These are phyloP conservation scores for Eupithecia tripunctaria DNA, from an alignment of 2,888 invertebrate species.

Conservation along the genomic window DNA sequence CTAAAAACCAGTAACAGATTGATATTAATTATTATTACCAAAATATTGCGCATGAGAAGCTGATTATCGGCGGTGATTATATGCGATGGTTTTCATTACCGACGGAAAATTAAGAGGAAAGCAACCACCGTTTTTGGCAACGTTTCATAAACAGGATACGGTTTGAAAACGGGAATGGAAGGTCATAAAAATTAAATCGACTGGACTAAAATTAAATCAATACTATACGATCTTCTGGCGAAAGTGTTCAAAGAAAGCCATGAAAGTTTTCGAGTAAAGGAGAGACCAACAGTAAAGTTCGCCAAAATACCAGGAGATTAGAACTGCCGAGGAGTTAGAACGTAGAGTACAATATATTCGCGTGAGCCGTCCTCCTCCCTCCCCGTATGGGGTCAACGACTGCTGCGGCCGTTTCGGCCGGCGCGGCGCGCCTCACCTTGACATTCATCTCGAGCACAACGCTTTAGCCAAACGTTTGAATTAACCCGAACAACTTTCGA, in stretches of 20 bases:
- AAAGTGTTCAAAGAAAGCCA: not conserved
- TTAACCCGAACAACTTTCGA: conserved; percentile 70
- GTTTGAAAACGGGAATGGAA: conserved; percentile 33
- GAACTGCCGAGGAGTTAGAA: conserved; percentile 72
- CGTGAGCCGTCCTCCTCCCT: conserved; percentile 74
- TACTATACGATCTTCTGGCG: not conserved
- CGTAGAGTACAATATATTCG: conserved; percentile 76
- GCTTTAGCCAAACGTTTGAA: conserved; percentile 78
- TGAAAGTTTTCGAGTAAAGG: conserved; percentile 50
- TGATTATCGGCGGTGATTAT: conserved; percentile 52
- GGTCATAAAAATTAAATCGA: not conserved
- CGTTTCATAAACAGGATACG: conserved; percentile 56
- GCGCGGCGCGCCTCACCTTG: conserved; percentile 83
- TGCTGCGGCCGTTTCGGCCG: conserved; percentile 80
- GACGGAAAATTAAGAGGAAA: conserved; percentile 54
- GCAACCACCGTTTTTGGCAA: conserved; percentile 55
- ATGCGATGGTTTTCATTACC: conserved; percentile 35
- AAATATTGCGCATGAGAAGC: conserved; percentile 17
- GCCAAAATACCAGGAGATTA: conserved; percentile 73
- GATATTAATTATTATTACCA: conserved; percentile 12
- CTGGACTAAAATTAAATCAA: not conserved
- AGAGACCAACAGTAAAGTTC: conserved; percentile 55
- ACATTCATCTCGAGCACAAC: conserved; percentile 82
- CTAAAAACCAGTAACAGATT: not conserved
- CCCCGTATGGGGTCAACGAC: conserved; percentile 75